Percentiles rank a stretch among this genome's conserved stretches.
Evolutionary conservation across 2,113 vertebrate genomes (phyloP).

Genomic region (Menidia beryllina): DNA sequence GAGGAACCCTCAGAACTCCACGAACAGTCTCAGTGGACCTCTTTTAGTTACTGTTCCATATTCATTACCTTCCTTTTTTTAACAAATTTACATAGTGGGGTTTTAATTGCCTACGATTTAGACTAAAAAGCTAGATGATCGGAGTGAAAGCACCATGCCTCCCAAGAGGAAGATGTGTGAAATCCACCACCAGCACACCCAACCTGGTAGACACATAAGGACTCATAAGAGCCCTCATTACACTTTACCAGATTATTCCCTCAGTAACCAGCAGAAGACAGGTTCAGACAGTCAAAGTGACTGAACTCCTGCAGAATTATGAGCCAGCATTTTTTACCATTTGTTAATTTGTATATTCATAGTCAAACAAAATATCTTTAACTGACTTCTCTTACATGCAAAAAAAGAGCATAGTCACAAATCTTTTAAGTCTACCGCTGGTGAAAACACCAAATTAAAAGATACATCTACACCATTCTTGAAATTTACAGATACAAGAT

Average conservation of each 20-base stretch:
- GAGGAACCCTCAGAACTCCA: constrained; percentile 69
- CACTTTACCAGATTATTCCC: constrained; percentile 72
- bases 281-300: constrained; percentile 32
- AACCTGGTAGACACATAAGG: constrained; percentile 65
- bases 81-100: constrained; percentile 56
- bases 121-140: constrained; percentile 64
- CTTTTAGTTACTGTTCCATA: constrained; percentile 73
- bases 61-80: constrained; percentile 76
- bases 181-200: constrained; percentile 62
- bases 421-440: background rate
- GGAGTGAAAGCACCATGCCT: constrained; percentile 43
- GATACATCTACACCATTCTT: no score
- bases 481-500: no score
- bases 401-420: background rate
- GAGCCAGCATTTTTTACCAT: constrained; percentile 8
- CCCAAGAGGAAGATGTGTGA: constrained; percentile 63
- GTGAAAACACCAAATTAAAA: no score
- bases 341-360: constrained; percentile 10
- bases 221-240: constrained; percentile 71
- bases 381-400: background rate
- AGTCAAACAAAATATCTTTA: background rate
- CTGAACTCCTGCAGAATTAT: constrained; percentile 29
- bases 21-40: constrained; percentile 63
- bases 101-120: constrained; percentile 78
- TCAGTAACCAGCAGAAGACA: constrained; percentile 28